phyloP scores from a whole-genome alignment of 2,888 invertebrate species.

The Pyrrhosoma nymphula region DNA sequence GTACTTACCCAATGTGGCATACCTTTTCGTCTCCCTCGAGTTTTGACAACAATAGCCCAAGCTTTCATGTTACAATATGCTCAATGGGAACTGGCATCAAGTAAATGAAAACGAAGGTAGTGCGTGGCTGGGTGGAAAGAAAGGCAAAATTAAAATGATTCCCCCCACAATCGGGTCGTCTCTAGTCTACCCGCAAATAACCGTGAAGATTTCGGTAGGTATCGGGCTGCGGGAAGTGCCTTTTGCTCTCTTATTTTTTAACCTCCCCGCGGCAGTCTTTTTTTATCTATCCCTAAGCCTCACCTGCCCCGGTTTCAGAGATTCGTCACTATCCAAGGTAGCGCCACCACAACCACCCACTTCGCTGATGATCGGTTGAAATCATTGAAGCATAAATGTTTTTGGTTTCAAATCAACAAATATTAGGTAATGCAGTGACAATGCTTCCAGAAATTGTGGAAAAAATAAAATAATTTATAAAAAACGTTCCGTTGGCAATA shows the following conservation, averaged over 20 bases:
- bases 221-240: neutral
- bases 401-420: too few species aligned
- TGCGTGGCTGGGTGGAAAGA: neutral
- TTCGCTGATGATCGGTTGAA: neutral
- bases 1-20: too few species aligned
- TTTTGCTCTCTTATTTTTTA: neutral
- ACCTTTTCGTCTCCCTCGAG: too few species aligned
- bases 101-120: neutral
- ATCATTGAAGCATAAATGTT: neutral
- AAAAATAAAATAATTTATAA: too few species aligned
- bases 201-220: slow-evolving; percentile 16
- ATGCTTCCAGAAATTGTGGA: too few species aligned
- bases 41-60: too few species aligned
- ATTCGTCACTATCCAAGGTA: neutral
- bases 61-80: too few species aligned
- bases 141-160: neutral
- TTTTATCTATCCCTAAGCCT: neutral
- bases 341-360: neutral
- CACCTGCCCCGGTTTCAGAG: slow-evolving; percentile 3
- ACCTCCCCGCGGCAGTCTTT: neutral
- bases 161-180: neutral
- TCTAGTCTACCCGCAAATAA: neutral
- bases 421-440: too few species aligned
- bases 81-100: neutral
- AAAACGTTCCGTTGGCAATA: too few species aligned